Evolutionary conservation across 2,888 invertebrate species (phyloP).

Genomic region (Hypsopygia costalis): DNA sequence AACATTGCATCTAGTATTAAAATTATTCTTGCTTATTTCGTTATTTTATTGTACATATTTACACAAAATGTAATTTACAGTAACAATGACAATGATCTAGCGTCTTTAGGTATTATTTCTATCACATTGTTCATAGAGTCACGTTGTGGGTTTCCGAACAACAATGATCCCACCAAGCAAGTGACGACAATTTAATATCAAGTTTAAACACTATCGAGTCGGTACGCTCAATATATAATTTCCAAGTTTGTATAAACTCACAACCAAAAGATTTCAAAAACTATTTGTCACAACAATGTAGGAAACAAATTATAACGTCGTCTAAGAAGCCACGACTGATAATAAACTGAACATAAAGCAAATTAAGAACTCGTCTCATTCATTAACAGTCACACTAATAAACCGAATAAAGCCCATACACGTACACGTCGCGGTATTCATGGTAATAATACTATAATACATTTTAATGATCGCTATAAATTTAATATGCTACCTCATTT

Average conservation of each 20-base stretch:
- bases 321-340: slow-evolving; percentile 7
- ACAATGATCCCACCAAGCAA: slow-evolving; percentile 25
- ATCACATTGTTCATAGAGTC: slow-evolving; percentile 63
- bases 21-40: slow-evolving; percentile 66
- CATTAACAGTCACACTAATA: slow-evolving; percentile 20
- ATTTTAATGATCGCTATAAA: slow-evolving; percentile 53
- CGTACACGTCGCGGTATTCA: slow-evolving; percentile 33
- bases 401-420: slow-evolving; percentile 33
- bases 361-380: slow-evolving; percentile 9
- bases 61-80: slow-evolving; percentile 75
- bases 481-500: slow-evolving; percentile 40
- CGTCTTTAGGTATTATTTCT: slow-evolving; percentile 77
- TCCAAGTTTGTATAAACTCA: slow-evolving; percentile 28
- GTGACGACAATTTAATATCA: slow-evolving; percentile 31
- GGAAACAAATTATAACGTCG: slow-evolving; percentile 14
- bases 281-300: slow-evolving; percentile 35
- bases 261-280: slow-evolving; percentile 48
- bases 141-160: slow-evolving; percentile 25
- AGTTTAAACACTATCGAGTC: slow-evolving; percentile 26
- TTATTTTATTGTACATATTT: slow-evolving; percentile 78
- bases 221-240: slow-evolving; percentile 21
- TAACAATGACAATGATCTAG: slow-evolving; percentile 80
- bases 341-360: slow-evolving; percentile 5
- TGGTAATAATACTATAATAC: slow-evolving; percentile 44
- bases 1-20: slow-evolving; percentile 77